Evolutionary conservation across 1,140 invertebrate species (phyloP).

Genomic region (Acromyrmex echinatior): DNA sequence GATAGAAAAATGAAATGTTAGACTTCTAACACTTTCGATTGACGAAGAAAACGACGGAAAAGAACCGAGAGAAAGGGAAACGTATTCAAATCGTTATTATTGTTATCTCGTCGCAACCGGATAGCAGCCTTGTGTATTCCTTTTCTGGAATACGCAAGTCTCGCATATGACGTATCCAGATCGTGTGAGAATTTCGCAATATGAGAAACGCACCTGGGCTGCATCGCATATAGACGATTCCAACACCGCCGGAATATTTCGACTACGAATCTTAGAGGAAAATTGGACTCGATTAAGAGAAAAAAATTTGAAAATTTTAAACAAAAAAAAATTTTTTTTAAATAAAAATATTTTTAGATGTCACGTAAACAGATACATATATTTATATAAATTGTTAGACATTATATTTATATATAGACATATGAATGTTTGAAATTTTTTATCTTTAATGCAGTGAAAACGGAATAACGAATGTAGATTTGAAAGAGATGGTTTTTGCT

Average conservation of each 20-base stretch:
- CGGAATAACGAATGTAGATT: background rate
- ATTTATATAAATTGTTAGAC: too few relatives aligned
- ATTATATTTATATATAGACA: background rate
- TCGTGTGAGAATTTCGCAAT: constrained; percentile 39
- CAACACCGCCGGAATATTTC: background rate
- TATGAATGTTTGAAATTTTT: background rate
- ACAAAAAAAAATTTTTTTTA: background rate
- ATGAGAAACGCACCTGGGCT: constrained; percentile 26
- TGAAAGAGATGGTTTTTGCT: background rate
- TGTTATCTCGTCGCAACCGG: constrained; percentile 39
- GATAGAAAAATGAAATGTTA: constrained; percentile 15
- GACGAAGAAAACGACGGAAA: background rate
- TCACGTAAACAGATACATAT: background rate
- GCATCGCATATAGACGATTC: background rate
- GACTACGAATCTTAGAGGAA: background rate
- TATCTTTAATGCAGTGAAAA: background rate
- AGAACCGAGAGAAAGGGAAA: constrained; percentile 28
- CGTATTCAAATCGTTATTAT: constrained; percentile 57
- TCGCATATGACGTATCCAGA: constrained; percentile 22
- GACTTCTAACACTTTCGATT: background rate
- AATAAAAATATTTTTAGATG: background rate
- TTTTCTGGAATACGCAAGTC: constrained; percentile 28
- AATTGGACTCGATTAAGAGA: background rate
- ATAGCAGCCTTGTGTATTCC: constrained; percentile 9
- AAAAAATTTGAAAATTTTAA: background rate